Base-by-base conservation (phyloP, 2,888 invertebrate species). In the Nemapogon koenigi region DNA sequence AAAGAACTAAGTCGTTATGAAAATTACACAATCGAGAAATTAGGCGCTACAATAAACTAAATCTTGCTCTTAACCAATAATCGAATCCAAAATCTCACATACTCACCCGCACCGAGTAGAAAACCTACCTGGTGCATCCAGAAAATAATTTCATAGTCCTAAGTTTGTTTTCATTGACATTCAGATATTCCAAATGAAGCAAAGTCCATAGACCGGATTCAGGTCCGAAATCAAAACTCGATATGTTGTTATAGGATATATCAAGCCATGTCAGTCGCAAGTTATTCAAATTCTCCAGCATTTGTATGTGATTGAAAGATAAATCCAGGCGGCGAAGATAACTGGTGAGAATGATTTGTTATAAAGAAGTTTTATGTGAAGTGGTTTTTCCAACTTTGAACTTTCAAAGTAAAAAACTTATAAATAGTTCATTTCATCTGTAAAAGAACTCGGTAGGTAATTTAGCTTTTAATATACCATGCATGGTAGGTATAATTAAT, bases 231-330 rank as follows among this genome's bases (percentile, higher is more conserved):
- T 81, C 75, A 40, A 68, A 81, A 37, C 55, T 64, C 3, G 71
- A 70, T 48, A 83, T 78, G 44, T 75, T 73, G 48, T 83, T 83
- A 48, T 79, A 75, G 16, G 82, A 81, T n/a, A 83, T 49, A 49
- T 83, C 79, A 19, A 83, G 50, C 70, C 82, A 80, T 26, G 75
- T 49, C 11, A 86, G 57, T 22, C 68, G 68, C 31, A 84, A 55
- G 44, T 82, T 49, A 46, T 79, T 81, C 41, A 86, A 58, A 52
- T 84, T 83, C 53, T 83, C 81, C 1, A 86, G 54, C 10, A 62
- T 59, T 46, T 73, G 67, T 37, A 86, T 84, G 41, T 80, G 64
- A 52, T 86, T 86, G 46, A 81, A 76, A 0, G 85, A 84, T 19
- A 86, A 55, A 49, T 86, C 81, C 32, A 86, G 59, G 13, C 80